phyloP scores from a whole-genome alignment of 2,797 vertebrate species.

The Pteropus rufus region DNA sequence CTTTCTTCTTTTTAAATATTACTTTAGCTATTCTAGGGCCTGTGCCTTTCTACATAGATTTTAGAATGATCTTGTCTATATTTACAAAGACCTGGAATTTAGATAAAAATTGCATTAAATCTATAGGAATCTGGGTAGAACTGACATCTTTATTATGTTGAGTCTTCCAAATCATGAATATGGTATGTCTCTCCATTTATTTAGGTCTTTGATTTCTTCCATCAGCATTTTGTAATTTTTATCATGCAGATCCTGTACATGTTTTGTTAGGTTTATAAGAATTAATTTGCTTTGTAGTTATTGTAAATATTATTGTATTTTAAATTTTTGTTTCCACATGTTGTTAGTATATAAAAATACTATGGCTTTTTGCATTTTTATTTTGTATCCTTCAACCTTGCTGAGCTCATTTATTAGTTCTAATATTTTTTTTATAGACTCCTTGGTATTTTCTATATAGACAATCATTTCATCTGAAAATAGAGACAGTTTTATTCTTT shows the following conservation, averaged over 20 bases:
- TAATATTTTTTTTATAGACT: neutral
- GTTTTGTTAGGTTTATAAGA: neutral
- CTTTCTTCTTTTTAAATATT: neutral
- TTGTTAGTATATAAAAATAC: neutral
- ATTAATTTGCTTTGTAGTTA: neutral
- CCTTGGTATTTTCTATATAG: neutral
- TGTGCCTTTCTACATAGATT: neutral
- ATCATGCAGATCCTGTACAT: neutral
- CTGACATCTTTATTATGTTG: neutral
- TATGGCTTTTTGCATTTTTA: neutral
- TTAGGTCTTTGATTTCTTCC: neutral
- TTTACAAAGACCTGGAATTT: neutral
- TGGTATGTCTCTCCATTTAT: neutral
- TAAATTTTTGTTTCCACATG: neutral
- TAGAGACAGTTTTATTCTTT: neutral
- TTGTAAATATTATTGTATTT: neutral
- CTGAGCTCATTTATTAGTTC: neutral
- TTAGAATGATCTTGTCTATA: neutral
- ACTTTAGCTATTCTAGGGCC: neutral
- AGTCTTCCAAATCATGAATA: neutral
- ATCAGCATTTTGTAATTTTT: neutral
- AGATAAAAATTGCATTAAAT: neutral
- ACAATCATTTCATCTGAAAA: neutral
- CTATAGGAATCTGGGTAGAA: neutral
- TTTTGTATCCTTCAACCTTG: neutral